phyloP scores from a whole-genome alignment of 2,888 invertebrate species.

The Ferdinandea cuprea region DNA sequence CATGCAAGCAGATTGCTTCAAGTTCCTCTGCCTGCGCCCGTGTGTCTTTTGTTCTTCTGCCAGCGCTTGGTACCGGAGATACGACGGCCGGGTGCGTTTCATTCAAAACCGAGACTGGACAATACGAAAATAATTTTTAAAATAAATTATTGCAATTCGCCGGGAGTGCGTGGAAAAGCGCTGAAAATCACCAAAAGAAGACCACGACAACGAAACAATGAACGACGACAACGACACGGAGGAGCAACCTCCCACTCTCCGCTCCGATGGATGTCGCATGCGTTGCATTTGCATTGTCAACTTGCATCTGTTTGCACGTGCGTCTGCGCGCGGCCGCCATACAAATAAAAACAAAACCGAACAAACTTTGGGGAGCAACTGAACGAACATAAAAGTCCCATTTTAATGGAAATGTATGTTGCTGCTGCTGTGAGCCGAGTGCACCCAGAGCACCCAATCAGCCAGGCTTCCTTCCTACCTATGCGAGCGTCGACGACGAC shows the following conservation, averaged over 20 bases:
- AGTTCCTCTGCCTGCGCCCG: constrained; percentile 21
- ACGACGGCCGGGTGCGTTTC: constrained; percentile 52
- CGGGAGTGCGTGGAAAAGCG: constrained; percentile 67
- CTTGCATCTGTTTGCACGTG: constrained; percentile 71
- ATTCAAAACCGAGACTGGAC: constrained; percentile 75
- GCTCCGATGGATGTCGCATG: constrained; percentile 16
- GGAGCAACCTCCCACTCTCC: constrained; percentile 23
- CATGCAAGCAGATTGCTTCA: constrained; percentile 69
- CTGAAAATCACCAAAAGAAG: constrained; percentile 69
- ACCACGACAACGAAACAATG: constrained; percentile 47
- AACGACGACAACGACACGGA: constrained; percentile 25
- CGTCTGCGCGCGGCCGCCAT: constrained; percentile 44
- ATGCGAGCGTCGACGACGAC: constrained; percentile 31
- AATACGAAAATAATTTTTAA: constrained; percentile 76
- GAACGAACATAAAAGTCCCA: constrained; percentile 69
- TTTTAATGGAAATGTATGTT: constrained; percentile 72
- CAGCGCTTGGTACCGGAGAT: constrained; percentile 3
- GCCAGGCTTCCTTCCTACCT: constrained; percentile 33
- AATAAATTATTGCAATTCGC: constrained; percentile 76
- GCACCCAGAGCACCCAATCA: constrained; percentile 49
- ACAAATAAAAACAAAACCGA: too few relatives aligned
- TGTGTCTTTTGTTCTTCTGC: constrained; percentile 64
- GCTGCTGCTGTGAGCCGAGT: constrained; percentile 31
- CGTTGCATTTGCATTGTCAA: constrained; percentile 71
- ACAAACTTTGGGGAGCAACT: constrained; percentile 68